Evolutionary conservation across 2,113 vertebrate genomes (phyloP).

Genomic region (Ctenomys sociabilis): DNA sequence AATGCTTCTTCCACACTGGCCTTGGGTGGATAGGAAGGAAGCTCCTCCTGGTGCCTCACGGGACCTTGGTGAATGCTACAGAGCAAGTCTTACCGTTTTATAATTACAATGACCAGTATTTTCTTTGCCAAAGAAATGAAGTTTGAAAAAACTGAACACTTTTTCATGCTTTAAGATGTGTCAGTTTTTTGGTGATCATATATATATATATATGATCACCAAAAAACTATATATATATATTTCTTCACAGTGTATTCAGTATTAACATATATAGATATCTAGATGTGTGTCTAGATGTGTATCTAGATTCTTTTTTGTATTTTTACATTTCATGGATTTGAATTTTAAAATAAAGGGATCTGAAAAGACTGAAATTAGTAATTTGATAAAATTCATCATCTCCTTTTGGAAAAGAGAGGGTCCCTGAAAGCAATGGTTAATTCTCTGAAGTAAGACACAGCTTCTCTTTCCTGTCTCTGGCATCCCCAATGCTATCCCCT

Average conservation of each 20-base stretch:
- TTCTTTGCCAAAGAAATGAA: constrained; percentile 52
- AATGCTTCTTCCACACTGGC: background rate
- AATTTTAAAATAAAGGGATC: background rate
- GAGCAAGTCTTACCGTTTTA: background rate
- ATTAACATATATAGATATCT: background rate
- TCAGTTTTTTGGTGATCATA: constrained; percentile 24
- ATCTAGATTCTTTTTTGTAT: background rate
- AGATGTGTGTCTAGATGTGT: background rate
- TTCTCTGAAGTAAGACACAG: background rate
- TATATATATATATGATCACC: too few relatives aligned
- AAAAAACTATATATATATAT: too few relatives aligned
- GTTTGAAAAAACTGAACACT: background rate
- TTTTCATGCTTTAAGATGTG: background rate
- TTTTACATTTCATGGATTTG: background rate
- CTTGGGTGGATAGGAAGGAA: background rate
- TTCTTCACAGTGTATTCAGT: background rate
- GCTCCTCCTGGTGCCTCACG: background rate
- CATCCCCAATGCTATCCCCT: background rate
- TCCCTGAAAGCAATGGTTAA: background rate
- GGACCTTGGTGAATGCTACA: constrained; percentile 16
- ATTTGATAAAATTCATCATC: background rate
- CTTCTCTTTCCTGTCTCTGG: background rate
- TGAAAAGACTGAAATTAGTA: background rate
- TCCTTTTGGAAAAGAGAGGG: background rate
- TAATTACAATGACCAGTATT: background rate